phyloP scores from a whole-genome alignment of 2,113 vertebrate species.

The Ia io region DNA sequence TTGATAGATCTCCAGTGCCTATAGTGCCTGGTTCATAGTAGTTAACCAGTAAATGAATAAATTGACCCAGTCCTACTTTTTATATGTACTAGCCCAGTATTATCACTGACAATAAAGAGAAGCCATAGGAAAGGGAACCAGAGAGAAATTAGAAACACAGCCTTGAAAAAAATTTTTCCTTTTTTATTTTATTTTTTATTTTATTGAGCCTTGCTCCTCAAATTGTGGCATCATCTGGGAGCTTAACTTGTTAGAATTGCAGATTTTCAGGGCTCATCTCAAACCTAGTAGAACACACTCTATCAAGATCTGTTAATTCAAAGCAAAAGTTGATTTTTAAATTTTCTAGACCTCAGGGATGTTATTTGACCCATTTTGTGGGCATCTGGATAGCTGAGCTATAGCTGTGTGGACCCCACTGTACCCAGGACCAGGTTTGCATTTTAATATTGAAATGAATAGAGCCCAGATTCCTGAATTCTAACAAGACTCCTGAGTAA shows the following conservation, averaged over 20 bases:
- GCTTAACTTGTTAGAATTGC: neutral
- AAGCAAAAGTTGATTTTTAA: neutral
- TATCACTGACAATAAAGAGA: neutral
- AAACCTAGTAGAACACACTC: neutral
- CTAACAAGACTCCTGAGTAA: neutral
- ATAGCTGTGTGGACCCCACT: neutral
- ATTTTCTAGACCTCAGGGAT: neutral
- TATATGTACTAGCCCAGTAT: neutral
- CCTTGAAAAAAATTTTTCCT: neutral
- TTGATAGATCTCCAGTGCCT: neutral
- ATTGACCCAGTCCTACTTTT: neutral
- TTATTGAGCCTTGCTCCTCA: neutral
- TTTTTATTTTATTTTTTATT: neutral
- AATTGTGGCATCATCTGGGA: neutral
- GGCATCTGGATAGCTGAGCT: neutral
- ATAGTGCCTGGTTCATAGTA: neutral
- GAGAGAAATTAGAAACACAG: neutral
- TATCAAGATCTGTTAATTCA: neutral
- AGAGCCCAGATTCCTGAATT: neutral
- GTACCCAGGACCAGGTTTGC: neutral
- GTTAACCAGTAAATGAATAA: neutral
- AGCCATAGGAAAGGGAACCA: neutral
- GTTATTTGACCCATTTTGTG: neutral
- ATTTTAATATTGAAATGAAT: neutral
- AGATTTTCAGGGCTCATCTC: neutral